Evolutionary conservation across 2,113 vertebrate genomes (phyloP).

Genomic region (Macquaria australasica): DNA sequence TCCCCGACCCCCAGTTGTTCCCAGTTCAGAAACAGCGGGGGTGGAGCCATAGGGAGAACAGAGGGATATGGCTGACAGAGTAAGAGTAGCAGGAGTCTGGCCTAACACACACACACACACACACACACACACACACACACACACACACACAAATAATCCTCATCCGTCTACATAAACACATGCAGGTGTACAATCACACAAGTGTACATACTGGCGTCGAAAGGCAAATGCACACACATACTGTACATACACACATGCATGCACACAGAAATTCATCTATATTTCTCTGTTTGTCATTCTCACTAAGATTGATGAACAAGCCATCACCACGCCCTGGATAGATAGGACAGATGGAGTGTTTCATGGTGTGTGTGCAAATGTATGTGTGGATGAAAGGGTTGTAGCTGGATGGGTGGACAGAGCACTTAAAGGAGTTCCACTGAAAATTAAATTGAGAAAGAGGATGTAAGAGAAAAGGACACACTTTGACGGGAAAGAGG

Average conservation of each 20-base stretch:
- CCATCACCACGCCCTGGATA: background rate
- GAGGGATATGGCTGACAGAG: conserved; percentile 27
- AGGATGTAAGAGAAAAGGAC: conserved; percentile 11
- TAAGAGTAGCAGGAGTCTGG: conserved; percentile 24
- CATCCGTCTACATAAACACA: background rate
- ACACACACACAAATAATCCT: background rate
- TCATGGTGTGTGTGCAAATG: conserved; percentile 15
- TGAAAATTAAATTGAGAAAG: conserved; percentile 5
- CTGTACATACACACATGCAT: background rate
- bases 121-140: conserved; percentile 8
- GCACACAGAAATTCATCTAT: background rate
- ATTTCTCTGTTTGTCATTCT: conserved; percentile 15
- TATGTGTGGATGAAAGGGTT: conserved; percentile 22
- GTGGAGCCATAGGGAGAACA: conserved; percentile 50
- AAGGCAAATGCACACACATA: background rate
- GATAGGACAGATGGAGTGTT: conserved; percentile 39
- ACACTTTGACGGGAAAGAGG: too few relatives aligned
- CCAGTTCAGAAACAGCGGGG: conserved; percentile 59
- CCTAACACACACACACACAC: conserved; percentile 11
- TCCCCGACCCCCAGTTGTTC: conserved; percentile 29
- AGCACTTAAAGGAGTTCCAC: background rate
- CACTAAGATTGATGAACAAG: conserved; percentile 22
- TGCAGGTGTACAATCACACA: background rate
- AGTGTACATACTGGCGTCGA: background rate
- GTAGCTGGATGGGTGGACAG: background rate